Evolutionary conservation across 2,888 invertebrate species (phyloP).

Genomic region (Hymenopus coronatus): DNA sequence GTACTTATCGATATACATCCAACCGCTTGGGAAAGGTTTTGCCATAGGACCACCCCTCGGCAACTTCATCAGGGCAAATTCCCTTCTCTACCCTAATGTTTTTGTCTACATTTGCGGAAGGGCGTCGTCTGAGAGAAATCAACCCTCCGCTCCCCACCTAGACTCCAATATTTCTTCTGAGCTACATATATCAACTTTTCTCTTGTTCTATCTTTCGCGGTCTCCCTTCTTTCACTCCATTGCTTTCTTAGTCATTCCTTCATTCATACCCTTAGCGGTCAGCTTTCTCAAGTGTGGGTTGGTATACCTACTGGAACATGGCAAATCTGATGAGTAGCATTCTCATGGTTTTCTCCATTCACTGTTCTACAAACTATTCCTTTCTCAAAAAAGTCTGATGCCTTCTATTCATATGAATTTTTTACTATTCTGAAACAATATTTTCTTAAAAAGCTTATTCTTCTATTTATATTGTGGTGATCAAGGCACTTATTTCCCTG

Average conservation of each 20-base stretch:
- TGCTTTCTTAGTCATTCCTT: background rate
- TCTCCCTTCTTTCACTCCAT: background rate
- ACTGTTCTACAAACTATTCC: no score
- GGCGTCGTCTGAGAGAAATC: background rate
- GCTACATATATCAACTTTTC: background rate
- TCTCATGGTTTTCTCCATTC: no score
- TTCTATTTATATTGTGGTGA: no score
- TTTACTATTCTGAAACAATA: no score
- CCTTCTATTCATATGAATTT: no score
- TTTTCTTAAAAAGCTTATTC: no score
- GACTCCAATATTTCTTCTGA: conserved; percentile 3
- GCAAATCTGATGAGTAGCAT: no score
- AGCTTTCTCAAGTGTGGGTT: background rate
- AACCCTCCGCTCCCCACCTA: background rate
- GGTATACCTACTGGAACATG: no score
- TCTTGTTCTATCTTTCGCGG: background rate
- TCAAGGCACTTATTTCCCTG: no score
- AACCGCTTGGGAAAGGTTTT: background rate
- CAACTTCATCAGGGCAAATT: background rate
- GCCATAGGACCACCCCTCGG: background rate
- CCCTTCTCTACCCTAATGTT: background rate
- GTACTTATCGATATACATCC: background rate
- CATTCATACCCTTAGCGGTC: background rate
- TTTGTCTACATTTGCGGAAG: conserved; percentile 5
- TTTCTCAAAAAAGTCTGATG: no score